Evolutionary conservation across 2,113 vertebrate species (phyloP).

Genomic region (Melanerpes formicivorus): DNA sequence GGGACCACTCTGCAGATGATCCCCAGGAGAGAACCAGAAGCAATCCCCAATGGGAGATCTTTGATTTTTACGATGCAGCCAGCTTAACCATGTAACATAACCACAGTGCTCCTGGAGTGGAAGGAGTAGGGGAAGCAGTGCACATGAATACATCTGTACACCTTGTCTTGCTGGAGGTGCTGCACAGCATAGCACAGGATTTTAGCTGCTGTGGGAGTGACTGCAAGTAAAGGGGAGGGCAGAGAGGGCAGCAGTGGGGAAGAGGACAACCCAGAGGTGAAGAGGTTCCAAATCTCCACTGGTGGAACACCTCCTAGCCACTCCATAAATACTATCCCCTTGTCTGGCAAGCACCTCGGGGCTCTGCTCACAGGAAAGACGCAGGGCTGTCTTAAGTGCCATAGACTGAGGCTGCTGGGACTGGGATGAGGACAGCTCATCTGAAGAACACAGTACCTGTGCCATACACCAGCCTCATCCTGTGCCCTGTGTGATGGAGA

Average conservation of each 20-base stretch:
- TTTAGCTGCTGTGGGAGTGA: not conserved
- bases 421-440: not conserved
- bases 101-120: not conserved
- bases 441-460: not conserved
- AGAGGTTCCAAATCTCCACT: not conserved
- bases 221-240: not conserved
- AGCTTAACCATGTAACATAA: not conserved
- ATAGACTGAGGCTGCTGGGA: not conserved
- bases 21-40: not conserved
- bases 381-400: accelerated
- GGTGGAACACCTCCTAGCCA: not conserved
- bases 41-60: not conserved
- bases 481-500: accelerated
- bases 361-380: not conserved
- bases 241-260: not conserved
- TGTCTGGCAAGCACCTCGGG: accelerated
- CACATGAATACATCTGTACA: not conserved
- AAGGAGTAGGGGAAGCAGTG: not conserved
- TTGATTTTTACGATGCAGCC: not conserved
- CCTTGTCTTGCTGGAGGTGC: not conserved
- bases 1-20: not conserved
- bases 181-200: not conserved
- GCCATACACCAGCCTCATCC: accelerated
- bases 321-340: not conserved
- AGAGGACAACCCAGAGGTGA: not conserved